phyloP scores from a whole-genome alignment of 2,113 vertebrate species.

The Orthonyx spaldingii region DNA sequence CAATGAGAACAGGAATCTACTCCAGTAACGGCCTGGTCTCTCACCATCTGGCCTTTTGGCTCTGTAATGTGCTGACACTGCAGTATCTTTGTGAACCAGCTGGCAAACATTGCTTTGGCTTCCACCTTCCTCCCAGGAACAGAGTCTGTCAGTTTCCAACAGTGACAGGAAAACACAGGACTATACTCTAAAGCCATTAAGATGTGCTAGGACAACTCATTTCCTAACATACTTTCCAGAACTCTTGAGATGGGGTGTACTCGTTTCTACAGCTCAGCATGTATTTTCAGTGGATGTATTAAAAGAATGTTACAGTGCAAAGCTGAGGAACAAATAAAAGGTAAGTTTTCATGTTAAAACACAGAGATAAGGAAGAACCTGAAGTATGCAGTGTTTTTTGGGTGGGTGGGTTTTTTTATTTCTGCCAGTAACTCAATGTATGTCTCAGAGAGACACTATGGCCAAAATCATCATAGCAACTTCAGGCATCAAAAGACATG shows the following conservation, averaged over 20 bases:
- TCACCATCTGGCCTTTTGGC: conserved; percentile 57
- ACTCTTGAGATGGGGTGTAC: neutral
- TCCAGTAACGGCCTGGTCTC: neutral
- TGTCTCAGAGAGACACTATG: neutral
- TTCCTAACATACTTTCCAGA: neutral
- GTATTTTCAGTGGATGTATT: neutral
- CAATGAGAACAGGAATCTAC: neutral
- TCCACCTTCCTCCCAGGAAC: neutral
- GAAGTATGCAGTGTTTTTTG: accelerated
- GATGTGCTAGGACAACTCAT: neutral
- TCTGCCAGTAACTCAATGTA: neutral
- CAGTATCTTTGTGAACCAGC: conserved; percentile 21
- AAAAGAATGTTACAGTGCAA: neutral
- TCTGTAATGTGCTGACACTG: conserved; percentile 4
- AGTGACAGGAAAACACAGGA: neutral
- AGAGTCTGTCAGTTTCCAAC: neutral
- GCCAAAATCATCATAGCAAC: neutral
- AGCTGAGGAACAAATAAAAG: neutral
- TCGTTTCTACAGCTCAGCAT: neutral
- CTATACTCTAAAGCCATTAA: neutral
- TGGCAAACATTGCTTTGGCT: conserved; percentile 28
- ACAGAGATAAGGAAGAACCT: neutral
- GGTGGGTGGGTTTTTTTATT: neutral
- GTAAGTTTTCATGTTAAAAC: neutral
- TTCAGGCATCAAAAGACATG: neutral